These are phyloP conservation scores for Enteromius fasciolatus DNA, from an alignment of 2,797 vertebrate genomes.

Conservation along the genomic window DNA sequence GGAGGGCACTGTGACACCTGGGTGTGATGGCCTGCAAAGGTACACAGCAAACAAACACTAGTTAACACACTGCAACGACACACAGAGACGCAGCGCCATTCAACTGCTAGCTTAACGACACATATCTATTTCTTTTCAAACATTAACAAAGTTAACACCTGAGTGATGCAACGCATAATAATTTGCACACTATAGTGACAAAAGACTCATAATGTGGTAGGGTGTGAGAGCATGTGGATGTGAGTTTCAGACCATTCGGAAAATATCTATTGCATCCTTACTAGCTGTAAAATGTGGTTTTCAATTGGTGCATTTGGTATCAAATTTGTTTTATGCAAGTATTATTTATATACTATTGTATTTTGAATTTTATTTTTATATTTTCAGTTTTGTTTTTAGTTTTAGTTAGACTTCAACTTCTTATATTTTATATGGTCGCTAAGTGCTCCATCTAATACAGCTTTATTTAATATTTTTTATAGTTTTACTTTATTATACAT, in stretches of 20 bases:
- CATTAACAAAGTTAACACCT: background rate
- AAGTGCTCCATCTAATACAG: background rate
- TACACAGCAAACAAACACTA: conserved; percentile 33
- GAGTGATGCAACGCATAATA: background rate
- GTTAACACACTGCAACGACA: background rate
- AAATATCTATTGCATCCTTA: background rate
- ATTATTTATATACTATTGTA: background rate
- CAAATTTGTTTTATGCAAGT: background rate
- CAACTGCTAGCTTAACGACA: background rate
- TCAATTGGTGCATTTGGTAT: background rate
- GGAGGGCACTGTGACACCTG: conserved; percentile 89
- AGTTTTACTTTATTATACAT: background rate
- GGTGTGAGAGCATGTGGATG: background rate
- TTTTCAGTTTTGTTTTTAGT: background rate
- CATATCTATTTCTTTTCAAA: background rate
- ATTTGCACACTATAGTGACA: conserved; percentile 23
- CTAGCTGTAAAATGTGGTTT: background rate
- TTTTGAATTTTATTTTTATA: background rate
- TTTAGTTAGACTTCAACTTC: background rate
- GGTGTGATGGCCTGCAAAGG: conserved; percentile 86
- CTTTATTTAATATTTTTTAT: background rate
- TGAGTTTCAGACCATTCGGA: background rate
- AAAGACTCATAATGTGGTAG: background rate
- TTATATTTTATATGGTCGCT: background rate
- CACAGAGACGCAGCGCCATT: conserved; percentile 1